These are phyloP conservation scores for Eutrigla gurnardus DNA, from an alignment of 2,797 vertebrate genomes.

Conservation along the genomic window DNA sequence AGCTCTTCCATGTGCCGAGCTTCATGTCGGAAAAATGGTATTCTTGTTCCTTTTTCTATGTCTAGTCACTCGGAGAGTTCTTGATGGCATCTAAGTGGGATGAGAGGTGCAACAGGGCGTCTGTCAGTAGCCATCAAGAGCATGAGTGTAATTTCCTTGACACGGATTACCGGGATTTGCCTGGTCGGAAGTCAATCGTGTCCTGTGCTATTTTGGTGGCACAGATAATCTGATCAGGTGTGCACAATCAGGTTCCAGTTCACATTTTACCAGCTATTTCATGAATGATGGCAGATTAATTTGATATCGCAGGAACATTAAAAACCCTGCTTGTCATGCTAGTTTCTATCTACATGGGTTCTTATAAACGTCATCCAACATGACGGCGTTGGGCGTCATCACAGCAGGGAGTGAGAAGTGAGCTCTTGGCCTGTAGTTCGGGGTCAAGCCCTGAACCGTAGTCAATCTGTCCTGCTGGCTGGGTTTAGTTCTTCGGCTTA, in stretches of 20 bases:
- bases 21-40: constrained; percentile 6
- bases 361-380: constrained; percentile 5
- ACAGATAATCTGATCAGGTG: constrained; percentile 30
- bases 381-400: constrained; percentile 9
- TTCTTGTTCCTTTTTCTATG: neutral
- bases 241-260: neutral
- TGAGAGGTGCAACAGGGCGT: neutral
- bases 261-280: constrained; percentile 16
- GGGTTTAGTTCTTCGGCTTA: constrained; percentile 21
- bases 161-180: constrained; percentile 70
- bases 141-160: constrained; percentile 53
- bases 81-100: constrained; percentile 5
- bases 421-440: constrained; percentile 20
- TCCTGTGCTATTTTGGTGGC: constrained; percentile 52
- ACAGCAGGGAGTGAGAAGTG: constrained; percentile 3
- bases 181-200: constrained; percentile 45
- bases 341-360: neutral
- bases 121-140: constrained; percentile 35
- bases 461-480: constrained; percentile 8
- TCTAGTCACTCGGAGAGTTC: constrained; percentile 18
- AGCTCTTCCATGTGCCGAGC: constrained; percentile 14
- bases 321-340: neutral
- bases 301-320: neutral
- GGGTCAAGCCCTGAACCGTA: constrained; percentile 17
- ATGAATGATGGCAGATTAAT: neutral